Evolutionary conservation across 64 coral and sea anemone genomes (phyloP).

Genomic region (Hydrozoanthus tunicans): DNA sequence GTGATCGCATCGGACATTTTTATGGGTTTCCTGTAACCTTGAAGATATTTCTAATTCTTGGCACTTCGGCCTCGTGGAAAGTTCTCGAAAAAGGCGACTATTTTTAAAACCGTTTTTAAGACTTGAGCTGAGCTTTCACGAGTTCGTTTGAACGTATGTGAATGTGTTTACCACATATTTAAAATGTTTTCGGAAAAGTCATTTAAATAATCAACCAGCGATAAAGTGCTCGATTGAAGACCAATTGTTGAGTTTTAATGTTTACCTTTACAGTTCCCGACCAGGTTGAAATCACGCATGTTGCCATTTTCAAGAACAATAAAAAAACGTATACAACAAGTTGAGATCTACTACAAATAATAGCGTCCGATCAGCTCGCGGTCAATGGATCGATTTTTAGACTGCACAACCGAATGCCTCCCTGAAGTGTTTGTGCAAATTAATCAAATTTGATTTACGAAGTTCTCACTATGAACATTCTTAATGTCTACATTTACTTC

Average conservation of each 20-base stretch:
- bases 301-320: not conserved
- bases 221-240: conserved; percentile 59
- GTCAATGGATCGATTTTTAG: no score
- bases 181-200: not conserved
- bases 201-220: conserved; percentile 22
- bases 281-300: conserved; percentile 6
- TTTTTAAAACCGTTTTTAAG: no score
- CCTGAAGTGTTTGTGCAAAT: not conserved
- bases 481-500: not conserved
- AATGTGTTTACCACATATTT: conserved; percentile 15
- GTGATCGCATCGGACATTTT: not conserved
- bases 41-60: no score
- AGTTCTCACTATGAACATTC: not conserved
- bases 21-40: not conserved
- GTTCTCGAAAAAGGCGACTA: no score
- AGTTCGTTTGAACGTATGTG: not conserved
- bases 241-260: not conserved
- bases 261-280: conserved; percentile 23
- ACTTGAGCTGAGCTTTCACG: no score
- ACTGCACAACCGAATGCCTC: no score
- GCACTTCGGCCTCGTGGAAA: no score
- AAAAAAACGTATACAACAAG: not conserved
- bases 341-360: not conserved
- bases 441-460: not conserved
- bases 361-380: not conserved